Conservation (phyloP, 2,113 vertebrate genomes). For the Mustela nigripes region DNA sequence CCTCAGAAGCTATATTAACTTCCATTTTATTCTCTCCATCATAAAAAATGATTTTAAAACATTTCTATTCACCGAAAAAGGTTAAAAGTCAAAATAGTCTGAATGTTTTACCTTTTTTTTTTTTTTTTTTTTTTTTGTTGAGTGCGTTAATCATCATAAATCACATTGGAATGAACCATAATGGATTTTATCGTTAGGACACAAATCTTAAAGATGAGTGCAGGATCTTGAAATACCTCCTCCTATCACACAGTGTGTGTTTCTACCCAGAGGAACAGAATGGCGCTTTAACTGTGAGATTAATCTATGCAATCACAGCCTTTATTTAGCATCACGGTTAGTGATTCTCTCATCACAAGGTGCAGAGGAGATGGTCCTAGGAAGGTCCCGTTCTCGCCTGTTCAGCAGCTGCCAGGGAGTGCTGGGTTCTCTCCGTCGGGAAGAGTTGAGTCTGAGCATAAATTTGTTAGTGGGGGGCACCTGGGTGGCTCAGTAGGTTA, state of each 20-base stretch:
- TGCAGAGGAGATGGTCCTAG: neutral
- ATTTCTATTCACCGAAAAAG: conserved; percentile 80
- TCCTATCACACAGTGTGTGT: neutral
- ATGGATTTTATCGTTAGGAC: conserved; percentile 66
- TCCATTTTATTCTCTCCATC: conserved; percentile 77
- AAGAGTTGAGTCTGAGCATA: neutral
- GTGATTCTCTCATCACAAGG: neutral
- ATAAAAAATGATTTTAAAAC: conserved; percentile 85
- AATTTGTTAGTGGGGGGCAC: too few species aligned
- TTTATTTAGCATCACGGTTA: neutral
- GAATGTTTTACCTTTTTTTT: conserved; percentile 79
- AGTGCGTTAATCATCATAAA: conserved; percentile 61
- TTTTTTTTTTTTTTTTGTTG: conserved; percentile 56
- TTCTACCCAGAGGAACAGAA: neutral
- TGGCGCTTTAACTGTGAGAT: neutral
- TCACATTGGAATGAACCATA: conserved; percentile 33
- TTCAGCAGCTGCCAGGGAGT: neutral
- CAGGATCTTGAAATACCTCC: neutral
- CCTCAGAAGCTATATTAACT: conserved; percentile 80
- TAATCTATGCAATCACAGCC: neutral
- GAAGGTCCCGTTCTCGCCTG: neutral
- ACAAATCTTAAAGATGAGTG: neutral
- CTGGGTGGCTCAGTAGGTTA: too few species aligned
- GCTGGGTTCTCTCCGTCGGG: neutral
- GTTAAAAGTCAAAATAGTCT: conserved; percentile 81